Evolutionary conservation across 92 coral and sea anemone species (phyloP), one percentile per base, ranked within the genome.

Genomic region (Bergia sp.): DNA sequence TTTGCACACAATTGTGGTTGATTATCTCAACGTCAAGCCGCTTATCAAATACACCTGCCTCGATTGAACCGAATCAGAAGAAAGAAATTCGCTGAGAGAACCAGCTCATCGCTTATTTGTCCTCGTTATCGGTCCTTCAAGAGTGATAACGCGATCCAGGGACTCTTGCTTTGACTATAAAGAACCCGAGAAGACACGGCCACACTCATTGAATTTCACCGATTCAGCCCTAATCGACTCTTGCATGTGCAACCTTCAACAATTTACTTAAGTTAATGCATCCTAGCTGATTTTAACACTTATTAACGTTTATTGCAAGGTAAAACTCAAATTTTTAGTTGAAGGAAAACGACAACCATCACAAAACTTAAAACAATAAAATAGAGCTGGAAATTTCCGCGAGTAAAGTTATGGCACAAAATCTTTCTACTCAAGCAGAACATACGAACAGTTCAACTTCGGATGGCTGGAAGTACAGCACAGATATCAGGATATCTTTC

Each of bases 1-100:
- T 76, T 39, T 38, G 29, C 3, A 11, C 53, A 5, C 80, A 41
- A n/a, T 41, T 15, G 53, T 41, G 80, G 50, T 40, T 38, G 41
- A 76, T 76, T 76, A n/a, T 37, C 41, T n/a, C 80, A 18, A 76
- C 49, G 50, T 41, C 23, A 21, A 76, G 80, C 40, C 80, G 11
- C 37, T 40, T 65, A n/a, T 64, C 55, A 11, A 82, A 43, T 72
- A 21, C 77, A 84, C 87, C 87, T 84, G 87, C 66, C 79, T 20
- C 9, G 49, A 42, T 3, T n/a, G 69, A 65, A 15, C 53, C 66
- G 57, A 40, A 47, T 43, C 2, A 10, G 40, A 64, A 16, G 86
- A 71, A 71, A 84, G 74, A 61, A 73, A 45, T 23, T 5, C 55
- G 55, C 21, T 20, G 53, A 37, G 42, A 29, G 20, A 10, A 74